A percentile compares a stretch with the other conserved stretches of the same genome.
Conservation (phyloP, 2,888 invertebrate genomes). For the Amorpha juglandis region DNA sequence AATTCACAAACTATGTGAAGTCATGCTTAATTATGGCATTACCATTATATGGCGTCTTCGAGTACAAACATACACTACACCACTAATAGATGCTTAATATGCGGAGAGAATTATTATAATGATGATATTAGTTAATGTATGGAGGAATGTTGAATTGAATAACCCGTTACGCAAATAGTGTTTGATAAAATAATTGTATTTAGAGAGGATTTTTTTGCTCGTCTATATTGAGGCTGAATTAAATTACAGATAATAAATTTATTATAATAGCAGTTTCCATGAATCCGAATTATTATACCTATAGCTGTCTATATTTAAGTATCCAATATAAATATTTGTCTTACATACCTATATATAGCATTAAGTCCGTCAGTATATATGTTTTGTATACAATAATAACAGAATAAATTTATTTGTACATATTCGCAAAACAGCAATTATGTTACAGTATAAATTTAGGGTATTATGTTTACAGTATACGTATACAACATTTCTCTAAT, state of each 20-base stretch:
- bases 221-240: not conserved
- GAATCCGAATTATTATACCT: not conserved
- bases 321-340: no score
- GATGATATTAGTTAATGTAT: not conserved
- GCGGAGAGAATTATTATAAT: not conserved
- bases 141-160: constrained; percentile 1
- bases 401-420: no score
- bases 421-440: no score
- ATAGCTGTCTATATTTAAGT: no score
- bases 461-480: no score
- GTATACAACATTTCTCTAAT: no score
- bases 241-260: not conserved
- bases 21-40: not conserved
- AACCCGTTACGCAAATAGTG: constrained; percentile 1
- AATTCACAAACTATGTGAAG: not conserved
- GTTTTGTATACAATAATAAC: no score
- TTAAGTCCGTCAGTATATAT: no score
- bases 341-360: no score
- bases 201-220: not conserved
- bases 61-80: not conserved
- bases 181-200: not conserved
- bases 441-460: no score
- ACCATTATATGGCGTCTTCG: not conserved
- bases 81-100: not conserved
- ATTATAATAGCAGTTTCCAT: not conserved